A percentile compares a stretch with the other conserved stretches of the same genome.
These are phyloP conservation scores for Mesodorylaimus sp. DNA, from an alignment of 2,888 invertebrate species.

Conservation along the genomic window DNA sequence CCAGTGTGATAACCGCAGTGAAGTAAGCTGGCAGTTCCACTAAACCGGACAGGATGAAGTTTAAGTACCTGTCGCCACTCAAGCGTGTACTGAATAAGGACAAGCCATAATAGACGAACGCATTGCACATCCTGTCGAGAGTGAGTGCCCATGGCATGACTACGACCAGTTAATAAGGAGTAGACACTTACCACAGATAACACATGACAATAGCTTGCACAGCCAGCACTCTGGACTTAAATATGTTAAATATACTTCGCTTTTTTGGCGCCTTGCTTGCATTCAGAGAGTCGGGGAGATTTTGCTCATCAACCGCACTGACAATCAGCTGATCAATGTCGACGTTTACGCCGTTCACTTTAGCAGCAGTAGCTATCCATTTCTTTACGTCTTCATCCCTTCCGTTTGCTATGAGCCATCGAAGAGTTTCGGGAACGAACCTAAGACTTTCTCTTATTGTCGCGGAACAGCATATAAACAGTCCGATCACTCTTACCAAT, in stretches of 20 bases:
- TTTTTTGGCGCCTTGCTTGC: too few relatives aligned
- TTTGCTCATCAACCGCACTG: too few relatives aligned
- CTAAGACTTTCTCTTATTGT: too few relatives aligned
- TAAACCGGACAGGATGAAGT: neutral
- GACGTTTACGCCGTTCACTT: neutral
- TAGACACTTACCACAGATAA: neutral
- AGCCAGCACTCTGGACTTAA: neutral
- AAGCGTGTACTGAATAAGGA: neutral
- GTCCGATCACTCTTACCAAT: slow-evolving; percentile 4
- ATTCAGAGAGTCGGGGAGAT: too few relatives aligned
- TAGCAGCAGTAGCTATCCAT: too few relatives aligned
- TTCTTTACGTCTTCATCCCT: too few relatives aligned
- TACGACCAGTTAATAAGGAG: neutral
- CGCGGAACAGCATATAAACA: too few relatives aligned
- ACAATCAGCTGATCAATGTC: neutral
- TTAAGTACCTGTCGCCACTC: neutral
- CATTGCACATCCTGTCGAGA: neutral
- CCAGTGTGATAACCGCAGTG: too few relatives aligned
- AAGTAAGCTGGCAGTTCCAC: neutral
- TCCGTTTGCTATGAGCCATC: slow-evolving; percentile 1
- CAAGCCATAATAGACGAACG: neutral
- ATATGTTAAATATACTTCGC: too few relatives aligned
- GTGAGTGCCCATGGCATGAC: neutral
- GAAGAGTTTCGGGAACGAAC: slow-evolving; percentile 4
- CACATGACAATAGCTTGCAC: neutral